A percentile compares a stretch with the other conserved stretches of the same genome.
These are phyloP conservation scores for honey bee (Apis mellifera) DNA, from an alignment of 1,140 invertebrate genomes.

Conservation along the genomic window DNA sequence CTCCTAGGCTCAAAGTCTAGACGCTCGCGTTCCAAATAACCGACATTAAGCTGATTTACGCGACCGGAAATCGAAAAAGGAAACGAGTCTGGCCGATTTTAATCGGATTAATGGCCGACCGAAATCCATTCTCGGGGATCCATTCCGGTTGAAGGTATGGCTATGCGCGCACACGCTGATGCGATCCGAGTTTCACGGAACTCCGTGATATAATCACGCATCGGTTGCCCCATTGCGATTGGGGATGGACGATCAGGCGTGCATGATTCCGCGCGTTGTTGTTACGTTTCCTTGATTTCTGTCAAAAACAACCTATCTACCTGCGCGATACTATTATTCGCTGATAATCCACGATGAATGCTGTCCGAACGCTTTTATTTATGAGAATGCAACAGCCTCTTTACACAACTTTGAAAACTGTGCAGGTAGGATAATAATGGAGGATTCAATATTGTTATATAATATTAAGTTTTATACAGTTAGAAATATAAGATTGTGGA, in stretches of 20 bases:
- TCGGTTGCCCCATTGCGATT: slow-evolving; percentile 31
- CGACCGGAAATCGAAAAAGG: slow-evolving; percentile 28
- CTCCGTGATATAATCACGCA: slow-evolving; percentile 52
- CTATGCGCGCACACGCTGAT: background rate
- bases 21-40: slow-evolving; percentile 7
- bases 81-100: slow-evolving; percentile 43
- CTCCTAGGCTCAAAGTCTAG: background rate
- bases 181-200: slow-evolving; percentile 14
- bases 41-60: slow-evolving; percentile 43
- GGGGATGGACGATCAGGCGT: slow-evolving; percentile 37
- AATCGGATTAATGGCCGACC: slow-evolving; percentile 57
- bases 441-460: no score
- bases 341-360: slow-evolving; percentile 30
- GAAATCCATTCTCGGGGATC: slow-evolving; percentile 51
- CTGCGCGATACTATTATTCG: slow-evolving; percentile 19
- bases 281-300: background rate
- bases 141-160: slow-evolving; percentile 52
- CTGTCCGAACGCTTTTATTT: background rate
- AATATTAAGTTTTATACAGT: no score
- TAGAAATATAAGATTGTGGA: no score
- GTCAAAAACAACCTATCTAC: slow-evolving; percentile 31
- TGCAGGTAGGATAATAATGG: no score
- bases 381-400: no score
- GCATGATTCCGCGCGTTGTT: slow-evolving; percentile 17
- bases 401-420: no score